A percentile compares a stretch with the other conserved stretches of the same genome.
Conservation (phyloP, 1,140 invertebrate species). For the Mercenaria mercenaria region DNA sequence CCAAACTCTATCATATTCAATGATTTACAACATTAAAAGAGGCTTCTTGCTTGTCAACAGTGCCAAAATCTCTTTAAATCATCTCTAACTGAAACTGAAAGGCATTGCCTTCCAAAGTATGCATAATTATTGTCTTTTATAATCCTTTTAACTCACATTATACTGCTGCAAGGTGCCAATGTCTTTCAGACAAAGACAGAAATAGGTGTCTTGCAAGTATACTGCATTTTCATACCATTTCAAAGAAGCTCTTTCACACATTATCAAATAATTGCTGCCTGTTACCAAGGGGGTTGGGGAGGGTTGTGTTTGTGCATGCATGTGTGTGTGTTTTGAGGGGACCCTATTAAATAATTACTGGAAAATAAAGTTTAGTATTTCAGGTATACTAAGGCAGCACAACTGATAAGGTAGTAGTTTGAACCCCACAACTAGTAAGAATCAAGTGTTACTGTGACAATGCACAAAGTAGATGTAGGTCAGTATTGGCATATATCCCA, state of each 20-base stretch:
- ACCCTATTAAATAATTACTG: no score
- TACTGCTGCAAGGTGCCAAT: background rate
- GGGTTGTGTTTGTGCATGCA: no score
- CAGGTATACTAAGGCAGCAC: no score
- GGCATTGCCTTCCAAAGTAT: background rate
- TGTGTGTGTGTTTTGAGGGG: no score
- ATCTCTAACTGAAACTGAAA: background rate
- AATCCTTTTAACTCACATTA: background rate
- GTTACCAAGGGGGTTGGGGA: no score
- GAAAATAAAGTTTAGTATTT: no score
- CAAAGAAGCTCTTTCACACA: background rate
- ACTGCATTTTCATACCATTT: background rate
- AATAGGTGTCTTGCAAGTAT: background rate
- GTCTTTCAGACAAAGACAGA: background rate
- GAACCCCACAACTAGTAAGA: no score
- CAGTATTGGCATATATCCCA: no score
- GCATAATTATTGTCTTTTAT: background rate
- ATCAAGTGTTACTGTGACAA: no score
- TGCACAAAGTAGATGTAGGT: no score
- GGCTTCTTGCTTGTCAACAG: background rate
- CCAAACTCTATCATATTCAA: constrained; percentile 14
- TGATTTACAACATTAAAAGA: constrained; percentile 30
- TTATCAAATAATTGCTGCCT: background rate
- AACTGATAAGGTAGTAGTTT: no score
- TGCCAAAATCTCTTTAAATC: constrained; percentile 34